Evolutionary conservation across 2,113 vertebrate genomes (phyloP), one percentile per base, ranked within the genome.

Genomic region (Rhinogobius similis): DNA sequence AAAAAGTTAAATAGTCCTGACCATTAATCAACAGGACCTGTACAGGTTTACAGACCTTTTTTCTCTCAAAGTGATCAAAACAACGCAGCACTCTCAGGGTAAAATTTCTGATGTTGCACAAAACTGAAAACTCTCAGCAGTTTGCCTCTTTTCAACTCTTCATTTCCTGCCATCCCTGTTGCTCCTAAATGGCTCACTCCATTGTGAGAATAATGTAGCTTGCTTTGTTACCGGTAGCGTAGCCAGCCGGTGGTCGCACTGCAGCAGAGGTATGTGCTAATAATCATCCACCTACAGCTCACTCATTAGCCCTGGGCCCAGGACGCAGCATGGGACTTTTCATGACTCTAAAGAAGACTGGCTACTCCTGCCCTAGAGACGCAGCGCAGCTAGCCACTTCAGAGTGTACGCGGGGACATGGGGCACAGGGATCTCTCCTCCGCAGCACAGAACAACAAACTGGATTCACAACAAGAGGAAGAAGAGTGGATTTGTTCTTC

Each of bases 241-340:
- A 74, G 46, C 23, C 72, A 64, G 48, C 72, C 3, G n/a, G 53
- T 52, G 75, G 73, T 87, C 77, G 39, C 81, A 65, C 72, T 72
- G 71, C 82, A 82, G 77, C 82, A 85, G 75, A 88, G 79, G 73
- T 75, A 82, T 73, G 79, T 75, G 76, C 64, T 81, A 78, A 86
- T 74, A 75, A 86, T 84, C 79, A 68, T 87, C 86, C 83, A 84
- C 82, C 83, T 86, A 82, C 86, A 71, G 72, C 82, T 70, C 67
- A 76, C 86, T 90, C 84, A 83, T 90, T 87, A 86, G 84, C 73
- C 46, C 73, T 14, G 39, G 64, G 81, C 63, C 76, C 67, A 62
- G 76, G 76, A 78, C 83, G 59, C 85, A 50, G 78, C 78, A 68
- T 67, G 83, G 43, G 64, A 23, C 85, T 82, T 86, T 87, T 90